Evolutionary conservation across 37 sponge, comb jelly and placozoan genomes (phyloP).

Genomic region (Beroe forskalii): DNA sequence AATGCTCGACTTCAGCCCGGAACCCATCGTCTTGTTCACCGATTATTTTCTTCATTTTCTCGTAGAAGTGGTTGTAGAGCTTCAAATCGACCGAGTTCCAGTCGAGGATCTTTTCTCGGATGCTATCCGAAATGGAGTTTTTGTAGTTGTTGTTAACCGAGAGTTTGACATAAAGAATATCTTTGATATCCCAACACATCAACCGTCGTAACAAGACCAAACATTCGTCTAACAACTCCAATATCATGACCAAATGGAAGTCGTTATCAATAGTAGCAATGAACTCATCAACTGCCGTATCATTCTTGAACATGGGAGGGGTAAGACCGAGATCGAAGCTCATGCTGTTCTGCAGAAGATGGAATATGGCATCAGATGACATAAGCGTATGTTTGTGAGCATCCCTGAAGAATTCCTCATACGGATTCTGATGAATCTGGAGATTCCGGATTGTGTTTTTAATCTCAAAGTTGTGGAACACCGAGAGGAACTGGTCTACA

Average conservation of each 20-base stretch:
- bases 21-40: slow-evolving; percentile 10
- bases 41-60: background rate
- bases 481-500: slow-evolving; percentile 47
- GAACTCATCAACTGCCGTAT: slow-evolving; percentile 7
- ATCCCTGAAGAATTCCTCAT: slow-evolving; percentile 14
- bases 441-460: background rate
- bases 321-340: slow-evolving; percentile 36
- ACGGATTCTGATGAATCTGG: background rate
- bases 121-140: background rate
- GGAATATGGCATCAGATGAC: background rate
- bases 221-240: slow-evolving; percentile 39
- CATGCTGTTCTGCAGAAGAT: slow-evolving; percentile 33
- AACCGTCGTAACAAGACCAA: background rate
- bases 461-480: slow-evolving; percentile 27
- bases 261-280: background rate
- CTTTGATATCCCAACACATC: slow-evolving; percentile 27
- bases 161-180: slow-evolving; percentile 17
- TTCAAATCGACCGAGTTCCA: slow-evolving; percentile 26
- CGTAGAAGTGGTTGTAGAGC: slow-evolving; percentile 8
- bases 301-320: background rate
- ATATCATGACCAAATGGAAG: slow-evolving; percentile 19
- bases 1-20: background rate
- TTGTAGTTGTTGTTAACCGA: slow-evolving; percentile 25
- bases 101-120: background rate
- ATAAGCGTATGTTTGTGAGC: background rate